Base-by-base conservation (phyloP, 2,888 invertebrate genomes). In the Dryobotodes eremita region DNA sequence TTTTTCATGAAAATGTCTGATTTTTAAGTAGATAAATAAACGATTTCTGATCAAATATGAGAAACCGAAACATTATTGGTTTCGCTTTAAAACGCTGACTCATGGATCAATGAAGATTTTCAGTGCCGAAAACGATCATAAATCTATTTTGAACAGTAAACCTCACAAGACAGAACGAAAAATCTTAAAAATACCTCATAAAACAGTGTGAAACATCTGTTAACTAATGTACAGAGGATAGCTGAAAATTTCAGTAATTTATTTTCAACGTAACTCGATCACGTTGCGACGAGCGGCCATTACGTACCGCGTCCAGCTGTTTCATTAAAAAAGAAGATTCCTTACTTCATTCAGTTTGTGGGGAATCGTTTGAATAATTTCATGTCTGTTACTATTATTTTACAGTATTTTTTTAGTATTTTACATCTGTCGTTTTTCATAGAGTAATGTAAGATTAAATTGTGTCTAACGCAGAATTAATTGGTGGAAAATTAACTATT, bases 201-300 rank as follows among this genome's bases (percentile, higher is more conserved):
- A 61, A 80, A 80, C 57, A 57, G 69, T 61, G 65, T 55, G 62
- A 68, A 78, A 68, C 86, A 86, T 82, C 66, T 86, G 82, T 79
- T 61, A 57, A 79, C 72, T 53, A 66, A 75, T 76, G 71, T 61
- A 71, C 72, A 69, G 46, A 59, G 64, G 17, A 75, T 77, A 74
- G 36, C 80, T 85, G 77, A 81, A 83, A 81, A 78, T 76, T 83
- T 79, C 77, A 86, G 72, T 78, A 73, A 86, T 85, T 87, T 89
- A 89, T 90, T 90, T 89, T 85, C 50, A 79, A 61, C 61, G 90
- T 86, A 91, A 91, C 88, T 87, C 65, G 87, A 91, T 90, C 85
- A 77, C 75, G 75, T 81, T 85, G 85, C 75, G 74, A 72, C 71
- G 66, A 64, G 65, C 61, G 42, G 42, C 72, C 59, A 61, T 77